phyloP scores from a whole-genome alignment of 2,888 invertebrate genomes.

The Pachycephus smyrnensis region DNA sequence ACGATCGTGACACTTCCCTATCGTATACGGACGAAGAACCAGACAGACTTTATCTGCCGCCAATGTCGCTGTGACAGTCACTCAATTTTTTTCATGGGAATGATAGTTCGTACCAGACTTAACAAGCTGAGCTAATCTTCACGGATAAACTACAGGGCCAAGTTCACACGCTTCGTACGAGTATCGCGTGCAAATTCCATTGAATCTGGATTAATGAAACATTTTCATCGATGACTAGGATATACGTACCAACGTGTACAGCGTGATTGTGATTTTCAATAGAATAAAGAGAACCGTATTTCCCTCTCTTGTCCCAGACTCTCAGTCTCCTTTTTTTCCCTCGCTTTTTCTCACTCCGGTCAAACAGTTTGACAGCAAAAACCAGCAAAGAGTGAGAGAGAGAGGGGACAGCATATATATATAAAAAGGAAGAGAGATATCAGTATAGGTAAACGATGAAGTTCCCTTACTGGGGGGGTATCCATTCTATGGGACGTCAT shows the following conservation, averaged over 20 bases:
- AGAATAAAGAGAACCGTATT: background rate
- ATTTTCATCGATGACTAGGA: background rate
- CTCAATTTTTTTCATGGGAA: background rate
- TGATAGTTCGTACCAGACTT: background rate
- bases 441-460: background rate
- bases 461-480: background rate
- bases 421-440: background rate
- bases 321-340: no score
- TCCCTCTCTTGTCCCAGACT: no score
- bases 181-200: background rate
- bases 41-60: background rate
- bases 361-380: background rate
- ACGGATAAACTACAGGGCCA: background rate
- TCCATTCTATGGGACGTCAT: conserved; percentile 23
- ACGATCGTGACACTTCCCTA: background rate
- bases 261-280: background rate
- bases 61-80: background rate
- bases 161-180: background rate
- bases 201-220: background rate
- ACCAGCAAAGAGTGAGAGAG: background rate
- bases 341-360: background rate
- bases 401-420: background rate
- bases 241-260: background rate
- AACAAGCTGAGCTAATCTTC: background rate
- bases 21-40: background rate